Percentiles rank a stretch among this genome's conserved stretches.
Evolutionary conservation across 2,797 vertebrate species (phyloP).

Genomic region (Peromyscus attwateri): DNA sequence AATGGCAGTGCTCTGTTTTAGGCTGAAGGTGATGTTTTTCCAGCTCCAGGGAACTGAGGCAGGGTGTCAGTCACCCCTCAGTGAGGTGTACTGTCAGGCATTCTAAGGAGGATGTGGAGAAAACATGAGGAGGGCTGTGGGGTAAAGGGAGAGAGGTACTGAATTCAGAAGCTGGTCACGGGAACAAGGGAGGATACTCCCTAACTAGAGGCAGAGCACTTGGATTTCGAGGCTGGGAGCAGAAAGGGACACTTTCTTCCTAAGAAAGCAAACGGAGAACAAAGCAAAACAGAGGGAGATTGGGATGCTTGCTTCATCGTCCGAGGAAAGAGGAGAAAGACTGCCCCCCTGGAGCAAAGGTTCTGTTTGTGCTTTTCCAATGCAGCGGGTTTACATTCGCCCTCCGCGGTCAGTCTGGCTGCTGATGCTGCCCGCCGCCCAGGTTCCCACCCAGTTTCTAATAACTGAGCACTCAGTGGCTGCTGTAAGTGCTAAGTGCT

Average conservation of each 20-base stretch:
- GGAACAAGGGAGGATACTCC: slow-evolving; percentile 67
- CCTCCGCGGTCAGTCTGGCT: neutral
- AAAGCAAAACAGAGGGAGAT: slow-evolving; percentile 71
- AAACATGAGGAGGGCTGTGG: neutral
- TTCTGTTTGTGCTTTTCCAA: neutral
- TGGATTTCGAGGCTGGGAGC: slow-evolving; percentile 63
- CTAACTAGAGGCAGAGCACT: slow-evolving; percentile 51
- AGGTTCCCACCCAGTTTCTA: neutral
- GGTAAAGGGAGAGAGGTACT: neutral
- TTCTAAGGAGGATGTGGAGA: slow-evolving; percentile 31
- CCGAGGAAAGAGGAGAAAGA: neutral
- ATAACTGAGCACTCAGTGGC: neutral
- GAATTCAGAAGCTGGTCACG: neutral
- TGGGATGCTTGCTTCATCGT: neutral
- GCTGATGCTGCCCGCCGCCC: neutral
- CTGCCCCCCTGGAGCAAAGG: neutral
- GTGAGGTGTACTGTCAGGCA: neutral
- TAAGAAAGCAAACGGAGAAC: slow-evolving; percentile 69
- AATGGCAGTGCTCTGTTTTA: slow-evolving; percentile 72
- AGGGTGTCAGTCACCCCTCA: slow-evolving; percentile 35
- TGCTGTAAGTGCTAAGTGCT: neutral
- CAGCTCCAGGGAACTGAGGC: slow-evolving; percentile 6
- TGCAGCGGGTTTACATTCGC: accelerated
- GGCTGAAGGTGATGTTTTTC: slow-evolving; percentile 66
- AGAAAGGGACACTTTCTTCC: slow-evolving; percentile 67